Evolutionary conservation across 2,797 vertebrate genomes (phyloP).

Genomic region (Fundulus diaphanus): DNA sequence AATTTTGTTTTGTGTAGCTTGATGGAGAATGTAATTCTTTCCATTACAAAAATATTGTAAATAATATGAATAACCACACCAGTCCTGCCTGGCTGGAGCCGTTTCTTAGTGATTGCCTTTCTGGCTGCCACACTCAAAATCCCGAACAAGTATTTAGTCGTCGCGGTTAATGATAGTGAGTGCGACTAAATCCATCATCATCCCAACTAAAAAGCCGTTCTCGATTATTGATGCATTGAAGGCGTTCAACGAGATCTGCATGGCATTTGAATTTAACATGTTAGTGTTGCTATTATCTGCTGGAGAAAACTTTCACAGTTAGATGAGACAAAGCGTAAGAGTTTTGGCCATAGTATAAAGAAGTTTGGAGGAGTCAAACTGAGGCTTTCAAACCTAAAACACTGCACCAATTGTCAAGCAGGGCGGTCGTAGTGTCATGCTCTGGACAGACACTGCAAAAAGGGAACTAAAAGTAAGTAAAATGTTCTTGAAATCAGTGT

Average conservation of each 20-base stretch:
- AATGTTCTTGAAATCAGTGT: too few species aligned
- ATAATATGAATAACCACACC: not conserved
- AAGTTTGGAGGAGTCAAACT: not conserved
- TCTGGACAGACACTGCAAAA: not conserved
- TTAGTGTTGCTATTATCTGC: not conserved
- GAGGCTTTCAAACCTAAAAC: not conserved
- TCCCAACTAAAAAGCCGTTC: not conserved
- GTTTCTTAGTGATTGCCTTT: not conserved
- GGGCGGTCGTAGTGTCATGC: not conserved
- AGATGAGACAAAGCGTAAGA: not conserved
- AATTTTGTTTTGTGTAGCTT: too few species aligned
- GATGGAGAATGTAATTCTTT: too few species aligned
- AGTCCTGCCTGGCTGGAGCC: not conserved
- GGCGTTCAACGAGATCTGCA: not conserved
- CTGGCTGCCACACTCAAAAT: conserved; percentile 4
- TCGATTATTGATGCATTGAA: not conserved
- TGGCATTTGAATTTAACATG: not conserved
- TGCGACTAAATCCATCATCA: too few species aligned
- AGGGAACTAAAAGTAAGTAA: too few species aligned
- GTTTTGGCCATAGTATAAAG: not conserved
- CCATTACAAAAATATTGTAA: not conserved
- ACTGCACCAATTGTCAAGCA: not conserved
- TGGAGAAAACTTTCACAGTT: not conserved
- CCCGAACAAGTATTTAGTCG: not conserved
- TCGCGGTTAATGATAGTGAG: not conserved